Evolutionary conservation across 2,888 invertebrate species (phyloP), one percentile per base, ranked within the genome.

Genomic region (Liodrosophila aerea): DNA sequence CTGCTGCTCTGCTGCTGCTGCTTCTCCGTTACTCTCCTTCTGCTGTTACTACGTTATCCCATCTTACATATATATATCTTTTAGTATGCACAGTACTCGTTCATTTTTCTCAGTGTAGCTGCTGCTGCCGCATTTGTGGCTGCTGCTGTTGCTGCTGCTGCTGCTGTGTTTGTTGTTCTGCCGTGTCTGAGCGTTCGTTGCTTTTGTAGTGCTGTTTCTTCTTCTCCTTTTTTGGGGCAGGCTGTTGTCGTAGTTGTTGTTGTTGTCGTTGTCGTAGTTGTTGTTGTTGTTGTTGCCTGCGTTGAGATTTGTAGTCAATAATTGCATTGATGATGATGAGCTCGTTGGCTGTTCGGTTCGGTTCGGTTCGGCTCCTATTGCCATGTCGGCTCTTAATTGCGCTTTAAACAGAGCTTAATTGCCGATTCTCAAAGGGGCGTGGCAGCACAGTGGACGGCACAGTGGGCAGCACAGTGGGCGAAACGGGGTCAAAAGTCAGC

Each of bases 331-430:
- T 73, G 81, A 74, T 63, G 65, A 64, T 71, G 72, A 69, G 68
- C 67, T 72, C 52, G 59, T 45, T 46, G 65, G 36, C 53, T 31
- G 43, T 11, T 12, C 22, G 27, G 12, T 9, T 30, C 30, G 2
- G n/a, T 7, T 7, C 30, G n/a, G 30, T n/a, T 7, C 30, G 8
- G 30, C 30, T 27, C 15, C 13, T 7, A 29, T 13, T 22, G 8
- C 7, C n/a, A 8, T 12, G 31, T 27, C 11, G 44, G 59, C 44
- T 49, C 81, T 83, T 84, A 84, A 78, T 78, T 76, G 84, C 72
- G 77, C 81, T 69, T 83, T 83, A 84, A 84, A 74, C 75, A 74
- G 72, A 66, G 69, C 84, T 83, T 78, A 78, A 78, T 78, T 78
- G 78, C 56, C 84, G 84, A 83, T 78, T 80, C 64, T 57, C 58